phyloP scores from a whole-genome alignment of 35 echinoderm and acorn worm genomes.

The Heliocidaris tuberculata region DNA sequence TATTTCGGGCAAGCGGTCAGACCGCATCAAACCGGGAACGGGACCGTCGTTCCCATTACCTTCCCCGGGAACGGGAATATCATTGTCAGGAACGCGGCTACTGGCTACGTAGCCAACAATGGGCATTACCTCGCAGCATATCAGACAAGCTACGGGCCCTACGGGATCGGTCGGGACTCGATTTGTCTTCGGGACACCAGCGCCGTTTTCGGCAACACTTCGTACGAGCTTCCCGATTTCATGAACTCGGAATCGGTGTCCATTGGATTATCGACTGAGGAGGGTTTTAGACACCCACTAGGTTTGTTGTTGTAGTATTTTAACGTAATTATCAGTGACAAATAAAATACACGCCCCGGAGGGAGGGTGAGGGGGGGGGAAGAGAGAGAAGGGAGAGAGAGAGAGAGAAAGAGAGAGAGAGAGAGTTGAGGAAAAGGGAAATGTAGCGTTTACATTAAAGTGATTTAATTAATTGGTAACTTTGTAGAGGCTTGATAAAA shows the following conservation, averaged over 20 bases:
- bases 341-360: neutral
- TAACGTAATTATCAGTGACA: too few relatives aligned
- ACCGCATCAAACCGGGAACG: neutral
- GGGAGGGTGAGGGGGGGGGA: too few relatives aligned
- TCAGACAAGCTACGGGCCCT: neutral
- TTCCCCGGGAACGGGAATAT: neutral
- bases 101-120: neutral
- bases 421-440: too few relatives aligned
- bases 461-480: too few relatives aligned
- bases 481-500: too few relatives aligned
- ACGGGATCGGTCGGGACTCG: neutral
- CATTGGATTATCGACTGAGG: neutral
- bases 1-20: slow-evolving; percentile 12
- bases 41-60: neutral
- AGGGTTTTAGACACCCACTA: neutral
- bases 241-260: slow-evolving; percentile 15
- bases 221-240: slow-evolving; percentile 33
- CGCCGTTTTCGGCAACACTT: neutral
- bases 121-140: neutral
- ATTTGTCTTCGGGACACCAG: neutral
- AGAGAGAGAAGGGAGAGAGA: too few relatives aligned
- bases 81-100: neutral
- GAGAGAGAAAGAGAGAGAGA: too few relatives aligned
- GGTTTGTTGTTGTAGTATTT: slow-evolving; percentile 15
- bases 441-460: too few relatives aligned